Evolutionary conservation across 2,797 vertebrate genomes (phyloP).

Genomic region (Microctenopoma steveboyesi): DNA sequence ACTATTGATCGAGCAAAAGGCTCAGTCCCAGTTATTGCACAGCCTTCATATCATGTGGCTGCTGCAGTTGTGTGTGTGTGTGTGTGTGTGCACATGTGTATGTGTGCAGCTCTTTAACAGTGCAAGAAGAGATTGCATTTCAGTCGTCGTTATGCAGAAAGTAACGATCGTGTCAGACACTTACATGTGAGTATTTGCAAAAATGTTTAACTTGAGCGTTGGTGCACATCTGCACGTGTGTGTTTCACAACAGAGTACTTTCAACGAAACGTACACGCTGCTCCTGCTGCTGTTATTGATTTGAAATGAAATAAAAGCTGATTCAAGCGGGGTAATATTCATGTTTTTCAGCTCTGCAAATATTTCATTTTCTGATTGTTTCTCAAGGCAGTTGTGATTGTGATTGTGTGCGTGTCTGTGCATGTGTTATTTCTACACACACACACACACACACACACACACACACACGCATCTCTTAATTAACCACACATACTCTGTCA

Average conservation of each 20-base stretch:
- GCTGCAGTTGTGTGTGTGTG: slow-evolving; percentile 31
- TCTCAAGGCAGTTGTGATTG: slow-evolving; percentile 1
- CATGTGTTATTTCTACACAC: not conserved
- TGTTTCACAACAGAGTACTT: slow-evolving; percentile 30
- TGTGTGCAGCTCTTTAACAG: slow-evolving; percentile 44
- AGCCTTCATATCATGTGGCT: slow-evolving; percentile 58
- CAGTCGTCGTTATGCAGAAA: slow-evolving; percentile 58
- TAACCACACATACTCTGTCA: slow-evolving; percentile 42
- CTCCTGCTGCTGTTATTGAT: slow-evolving; percentile 60
- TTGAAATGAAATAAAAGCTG: slow-evolving; percentile 51
- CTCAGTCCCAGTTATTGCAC: slow-evolving; percentile 66
- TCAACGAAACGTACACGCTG: slow-evolving; percentile 12
- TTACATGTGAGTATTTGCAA: slow-evolving; percentile 30
- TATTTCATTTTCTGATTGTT: slow-evolving; percentile 29
- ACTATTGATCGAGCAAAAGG: slow-evolving; percentile 75
- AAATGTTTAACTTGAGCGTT: slow-evolving; percentile 5
- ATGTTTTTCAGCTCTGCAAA: slow-evolving; percentile 31
- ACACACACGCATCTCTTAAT: slow-evolving; percentile 39
- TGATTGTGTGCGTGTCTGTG: not conserved
- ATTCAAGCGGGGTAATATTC: slow-evolving; percentile 24
- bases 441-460: not conserved
- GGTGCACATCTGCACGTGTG: slow-evolving; percentile 4
- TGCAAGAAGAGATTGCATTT: slow-evolving; percentile 65
- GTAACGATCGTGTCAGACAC: slow-evolving; percentile 46
- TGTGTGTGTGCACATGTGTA: slow-evolving; percentile 11